Base-by-base conservation (phyloP, 2,888 invertebrate species). In the Hoplodrina blanda region DNA sequence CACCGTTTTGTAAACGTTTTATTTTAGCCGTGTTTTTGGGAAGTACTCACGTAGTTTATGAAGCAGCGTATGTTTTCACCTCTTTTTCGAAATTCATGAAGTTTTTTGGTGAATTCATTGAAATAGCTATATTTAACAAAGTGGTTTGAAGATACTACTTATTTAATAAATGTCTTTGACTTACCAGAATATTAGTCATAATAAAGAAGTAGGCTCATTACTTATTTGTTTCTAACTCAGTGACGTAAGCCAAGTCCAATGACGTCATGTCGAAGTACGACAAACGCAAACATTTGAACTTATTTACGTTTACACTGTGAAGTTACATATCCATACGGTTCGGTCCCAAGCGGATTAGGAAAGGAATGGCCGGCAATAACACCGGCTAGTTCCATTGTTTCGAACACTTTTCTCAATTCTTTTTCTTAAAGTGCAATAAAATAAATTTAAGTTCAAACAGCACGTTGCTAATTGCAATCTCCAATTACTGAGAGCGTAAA, bases 241-340 rank as follows among this genome's bases (percentile, higher is more conserved):
- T 73, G 54, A 73, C 62, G 66, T 56, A 49, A 60, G 41, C 17
- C 62, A 62, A 54, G 59, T 46, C 25, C 11, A 13, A 67, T 73
- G 59, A 78, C 79, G 74, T 73, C 62, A 55, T 59, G 20, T 41
- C 13, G 15, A 62, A 73, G n/a, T 64, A 62, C 25, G n/a, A 33
- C 10, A 5, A 15, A 33, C 60, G 49, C 46, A 67, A 63, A 41
- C 55, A 60, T 73, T 73, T 63, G 49, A 52, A 73, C 62, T 62
- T 62, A 73, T 78, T 63, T 53, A 56, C 54, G 11, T 62, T 52
- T 49, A 41, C 25, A 53, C 25, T 19, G 53, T 54, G 25, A 25
- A 25, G 11, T 70, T 60, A 13, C 4, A 59, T 71, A 49, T 59
- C 52, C 53, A 46, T 53, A 60, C 25, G 15, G 41, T 37, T 13